phyloP scores from a whole-genome alignment of 2,888 invertebrate genomes.

The Abrostola tripartita region DNA sequence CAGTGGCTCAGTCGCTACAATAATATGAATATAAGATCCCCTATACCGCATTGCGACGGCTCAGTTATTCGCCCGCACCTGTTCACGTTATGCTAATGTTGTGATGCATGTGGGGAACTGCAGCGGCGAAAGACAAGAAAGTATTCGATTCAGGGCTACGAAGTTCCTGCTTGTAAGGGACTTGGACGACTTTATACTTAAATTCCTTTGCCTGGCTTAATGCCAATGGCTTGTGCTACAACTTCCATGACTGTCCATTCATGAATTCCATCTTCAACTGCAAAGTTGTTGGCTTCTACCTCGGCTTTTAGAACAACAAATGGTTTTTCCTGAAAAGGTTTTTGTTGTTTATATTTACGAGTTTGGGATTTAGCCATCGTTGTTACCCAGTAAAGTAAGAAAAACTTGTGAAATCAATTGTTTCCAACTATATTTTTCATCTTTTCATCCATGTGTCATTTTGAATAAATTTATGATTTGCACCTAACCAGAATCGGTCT shows the following conservation, averaged over 20 bases:
- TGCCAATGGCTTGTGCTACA: constrained; percentile 34
- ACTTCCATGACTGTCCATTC: constrained; percentile 19
- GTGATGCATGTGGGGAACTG: constrained; percentile 63
- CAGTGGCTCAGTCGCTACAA: constrained; percentile 68
- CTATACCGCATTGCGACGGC: constrained; percentile 85
- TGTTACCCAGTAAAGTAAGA: too few relatives aligned
- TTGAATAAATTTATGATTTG: not conserved
- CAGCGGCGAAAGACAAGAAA: constrained; percentile 56
- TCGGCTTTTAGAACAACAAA: constrained; percentile 7
- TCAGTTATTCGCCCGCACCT: constrained; percentile 85
- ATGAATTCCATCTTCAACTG: constrained; percentile 15
- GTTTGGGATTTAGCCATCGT: not conserved
- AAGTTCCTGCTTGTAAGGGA: constrained; percentile 28
- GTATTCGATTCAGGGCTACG: constrained; percentile 46
- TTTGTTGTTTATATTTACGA: not conserved
- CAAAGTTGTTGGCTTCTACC: constrained; percentile 12
- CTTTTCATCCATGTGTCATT: not conserved
- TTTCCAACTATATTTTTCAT: too few relatives aligned
- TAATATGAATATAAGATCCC: constrained; percentile 83
- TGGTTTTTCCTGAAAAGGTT: not conserved
- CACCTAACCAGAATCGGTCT: constrained; percentile 9
- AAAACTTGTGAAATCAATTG: too few relatives aligned
- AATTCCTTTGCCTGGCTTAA: constrained; percentile 25
- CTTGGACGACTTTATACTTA: constrained; percentile 20
- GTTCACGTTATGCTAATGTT: constrained; percentile 78